Evolutionary conservation across 2,888 invertebrate species (phyloP).

Genomic region (Torymus aiolomorphi): DNA sequence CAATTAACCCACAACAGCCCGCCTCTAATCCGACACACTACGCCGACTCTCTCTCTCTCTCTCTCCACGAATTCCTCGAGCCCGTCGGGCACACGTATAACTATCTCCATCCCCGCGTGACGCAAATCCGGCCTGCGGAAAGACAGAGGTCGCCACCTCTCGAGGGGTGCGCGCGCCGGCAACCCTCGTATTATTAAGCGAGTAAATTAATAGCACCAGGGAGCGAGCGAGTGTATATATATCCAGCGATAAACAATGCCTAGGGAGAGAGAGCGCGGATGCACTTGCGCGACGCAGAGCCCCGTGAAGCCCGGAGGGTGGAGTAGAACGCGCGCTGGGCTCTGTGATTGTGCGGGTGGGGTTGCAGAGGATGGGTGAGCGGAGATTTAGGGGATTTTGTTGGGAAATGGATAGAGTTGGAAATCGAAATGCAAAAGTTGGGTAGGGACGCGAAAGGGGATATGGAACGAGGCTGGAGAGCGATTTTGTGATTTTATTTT

Average conservation of each 20-base stretch:
- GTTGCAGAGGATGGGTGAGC: too few species aligned
- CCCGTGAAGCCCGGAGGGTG: slow-evolving; percentile 8
- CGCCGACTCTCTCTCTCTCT: too few species aligned
- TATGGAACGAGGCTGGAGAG: too few species aligned
- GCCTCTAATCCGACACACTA: too few species aligned
- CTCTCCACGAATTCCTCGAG: too few species aligned
- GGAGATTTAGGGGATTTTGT: neutral
- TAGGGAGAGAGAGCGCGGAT: neutral
- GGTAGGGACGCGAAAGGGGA: neutral
- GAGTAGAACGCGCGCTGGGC: neutral
- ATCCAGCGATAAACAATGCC: slow-evolving; percentile 73
- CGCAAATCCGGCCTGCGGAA: too few species aligned
- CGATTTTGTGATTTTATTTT: too few species aligned
- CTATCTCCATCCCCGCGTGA: too few species aligned
- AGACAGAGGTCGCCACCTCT: slow-evolving; percentile 22
- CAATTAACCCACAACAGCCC: too few species aligned
- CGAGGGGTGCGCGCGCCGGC: neutral
- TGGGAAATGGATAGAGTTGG: neutral
- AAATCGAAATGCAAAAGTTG: neutral
- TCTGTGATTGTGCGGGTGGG: too few species aligned
- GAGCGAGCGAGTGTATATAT: slow-evolving; percentile 61
- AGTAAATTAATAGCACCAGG: slow-evolving; percentile 72
- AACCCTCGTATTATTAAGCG: slow-evolving; percentile 72
- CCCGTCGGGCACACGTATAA: too few species aligned
- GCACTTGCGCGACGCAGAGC: slow-evolving; percentile 36